phyloP scores from a whole-genome alignment of 2,797 vertebrate genomes.

The Etheostoma perlongum region DNA sequence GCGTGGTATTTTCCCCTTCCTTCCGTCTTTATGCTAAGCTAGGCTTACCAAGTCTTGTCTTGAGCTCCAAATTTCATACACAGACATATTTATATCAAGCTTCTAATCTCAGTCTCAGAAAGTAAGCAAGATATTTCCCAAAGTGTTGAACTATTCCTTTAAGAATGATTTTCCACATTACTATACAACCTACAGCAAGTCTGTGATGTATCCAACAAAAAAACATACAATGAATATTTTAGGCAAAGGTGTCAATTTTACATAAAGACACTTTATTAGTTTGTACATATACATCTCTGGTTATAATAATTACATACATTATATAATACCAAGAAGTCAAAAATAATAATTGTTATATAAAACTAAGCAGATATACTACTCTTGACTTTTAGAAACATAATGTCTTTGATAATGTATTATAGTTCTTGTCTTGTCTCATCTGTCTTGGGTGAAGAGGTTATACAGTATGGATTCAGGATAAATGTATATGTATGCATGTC shows the following conservation, averaged over 20 bases:
- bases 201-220: not conserved
- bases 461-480: constrained; percentile 65
- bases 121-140: not conserved
- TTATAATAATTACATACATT: constrained; percentile 75
- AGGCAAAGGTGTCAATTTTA: constrained; percentile 53
- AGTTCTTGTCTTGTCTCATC: constrained; percentile 68
- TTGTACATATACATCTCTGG: constrained; percentile 84
- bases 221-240: constrained; percentile 1
- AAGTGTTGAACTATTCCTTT: not conserved
- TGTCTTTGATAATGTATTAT: constrained; percentile 72
- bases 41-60: not conserved
- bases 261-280: constrained; percentile 85
- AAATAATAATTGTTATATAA: constrained; percentile 85
- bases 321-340: constrained; percentile 83
- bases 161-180: not conserved
- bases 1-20: not conserved
- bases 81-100: no score
- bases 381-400: constrained; percentile 83
- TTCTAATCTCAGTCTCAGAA: not conserved
- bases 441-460: constrained; percentile 73
- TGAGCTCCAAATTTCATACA: no score
- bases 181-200: not conserved
- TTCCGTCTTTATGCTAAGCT: not conserved
- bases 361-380: constrained; percentile 85
- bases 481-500: constrained; percentile 40